Conservation (phyloP, 2,888 invertebrate genomes). For the Cephalotes varians region DNA sequence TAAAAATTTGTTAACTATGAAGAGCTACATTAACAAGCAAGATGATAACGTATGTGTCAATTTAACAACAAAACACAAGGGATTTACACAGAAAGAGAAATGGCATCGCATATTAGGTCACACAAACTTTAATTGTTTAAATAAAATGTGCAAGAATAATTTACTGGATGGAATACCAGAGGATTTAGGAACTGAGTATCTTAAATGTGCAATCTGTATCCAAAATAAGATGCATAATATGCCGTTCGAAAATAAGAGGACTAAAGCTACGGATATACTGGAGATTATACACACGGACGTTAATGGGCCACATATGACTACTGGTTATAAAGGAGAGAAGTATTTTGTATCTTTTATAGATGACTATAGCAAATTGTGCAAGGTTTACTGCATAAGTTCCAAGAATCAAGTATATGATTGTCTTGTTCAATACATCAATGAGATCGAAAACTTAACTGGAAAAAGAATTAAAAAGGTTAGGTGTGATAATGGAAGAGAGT, state of each 20-base stretch:
- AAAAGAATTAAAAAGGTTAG: slow-evolving; percentile 17
- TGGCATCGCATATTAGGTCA: slow-evolving; percentile 65
- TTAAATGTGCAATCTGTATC: slow-evolving; percentile 56
- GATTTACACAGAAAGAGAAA: slow-evolving; percentile 64
- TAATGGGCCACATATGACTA: not conserved
- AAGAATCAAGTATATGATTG: slow-evolving; percentile 24
- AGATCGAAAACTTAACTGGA: not conserved
- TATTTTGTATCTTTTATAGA: slow-evolving; percentile 48
- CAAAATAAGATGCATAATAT: slow-evolving; percentile 64
- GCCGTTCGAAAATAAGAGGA: slow-evolving; percentile 59
- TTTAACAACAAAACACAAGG: no score
- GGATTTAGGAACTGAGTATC: slow-evolving; percentile 33
- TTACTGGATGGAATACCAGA: slow-evolving; percentile 40
- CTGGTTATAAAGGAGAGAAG: not conserved
- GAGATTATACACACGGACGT: slow-evolving; percentile 32
- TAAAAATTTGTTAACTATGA: no score
- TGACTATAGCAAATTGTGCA: slow-evolving; percentile 21
- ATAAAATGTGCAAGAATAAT: slow-evolving; percentile 48
- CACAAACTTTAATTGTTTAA: slow-evolving; percentile 67
- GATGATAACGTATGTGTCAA: no score
- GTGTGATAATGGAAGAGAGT: slow-evolving; percentile 39
- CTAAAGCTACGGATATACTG: not conserved
- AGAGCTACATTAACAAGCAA: no score
- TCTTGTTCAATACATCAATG: not conserved
- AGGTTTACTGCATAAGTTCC: not conserved